A percentile compares a stretch with the other conserved stretches of the same genome.
These are phyloP conservation scores for Neopelma chrysocephalum DNA, from an alignment of 2,797 vertebrate species.

Conservation along the genomic window DNA sequence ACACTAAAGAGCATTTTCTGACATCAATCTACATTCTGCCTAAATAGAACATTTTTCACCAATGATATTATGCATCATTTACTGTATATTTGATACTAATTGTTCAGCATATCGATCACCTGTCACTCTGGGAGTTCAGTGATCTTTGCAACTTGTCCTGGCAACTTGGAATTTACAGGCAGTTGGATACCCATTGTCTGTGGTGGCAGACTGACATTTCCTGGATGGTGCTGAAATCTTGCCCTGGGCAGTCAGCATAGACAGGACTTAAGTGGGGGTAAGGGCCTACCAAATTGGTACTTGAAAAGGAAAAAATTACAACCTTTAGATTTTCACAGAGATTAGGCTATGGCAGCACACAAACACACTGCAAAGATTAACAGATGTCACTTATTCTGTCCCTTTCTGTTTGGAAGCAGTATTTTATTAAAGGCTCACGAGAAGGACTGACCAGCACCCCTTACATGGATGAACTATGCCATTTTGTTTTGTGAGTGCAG, in stretches of 20 bases:
- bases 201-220: not conserved
- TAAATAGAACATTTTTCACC: constrained; percentile 75
- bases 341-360: not conserved
- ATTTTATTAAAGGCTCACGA: not conserved
- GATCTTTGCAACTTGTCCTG: constrained; percentile 42
- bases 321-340: not conserved
- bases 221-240: not conserved
- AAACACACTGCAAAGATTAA: not conserved
- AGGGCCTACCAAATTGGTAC: not conserved
- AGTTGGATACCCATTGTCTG: fast-evolving
- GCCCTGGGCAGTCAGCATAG: not conserved
- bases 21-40: constrained; percentile 74
- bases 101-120: constrained; percentile 68
- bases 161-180: not conserved
- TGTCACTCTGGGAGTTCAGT: constrained; percentile 48
- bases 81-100: constrained; percentile 75
- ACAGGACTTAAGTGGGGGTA: not conserved
- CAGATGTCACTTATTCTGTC: not conserved
- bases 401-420: not conserved
- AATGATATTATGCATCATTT: constrained; percentile 72
- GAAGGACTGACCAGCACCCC: not conserved
- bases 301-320: not conserved
- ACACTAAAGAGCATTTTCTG: constrained; percentile 75
- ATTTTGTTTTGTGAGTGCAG: not conserved
- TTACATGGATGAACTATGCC: not conserved